These are phyloP conservation scores for Cephalopholis sonnerati DNA, from an alignment of 2,113 vertebrate genomes.

Conservation along the genomic window DNA sequence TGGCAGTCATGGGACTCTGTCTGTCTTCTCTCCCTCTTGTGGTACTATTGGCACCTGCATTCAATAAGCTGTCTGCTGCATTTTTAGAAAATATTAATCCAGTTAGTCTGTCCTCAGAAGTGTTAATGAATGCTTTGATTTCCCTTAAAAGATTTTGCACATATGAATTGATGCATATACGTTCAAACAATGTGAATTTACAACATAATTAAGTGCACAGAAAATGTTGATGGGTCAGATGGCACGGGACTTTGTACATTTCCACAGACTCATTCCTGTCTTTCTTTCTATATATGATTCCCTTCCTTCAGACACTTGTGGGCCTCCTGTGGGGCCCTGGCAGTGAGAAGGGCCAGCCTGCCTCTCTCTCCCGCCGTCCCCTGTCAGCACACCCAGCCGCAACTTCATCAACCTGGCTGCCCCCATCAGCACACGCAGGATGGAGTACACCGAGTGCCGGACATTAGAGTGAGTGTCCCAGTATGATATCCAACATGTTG, in stretches of 20 bases:
- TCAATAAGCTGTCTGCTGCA: neutral
- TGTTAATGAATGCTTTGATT: neutral
- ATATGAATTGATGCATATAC: neutral
- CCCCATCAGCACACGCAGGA: conserved; percentile 69
- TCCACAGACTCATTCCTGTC: neutral
- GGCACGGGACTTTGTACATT: neutral
- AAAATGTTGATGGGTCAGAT: too few species aligned
- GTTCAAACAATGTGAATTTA: neutral
- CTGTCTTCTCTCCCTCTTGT: neutral
- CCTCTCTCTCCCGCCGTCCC: neutral
- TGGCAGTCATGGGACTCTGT: neutral
- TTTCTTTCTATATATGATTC: neutral
- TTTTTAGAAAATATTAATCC: too few species aligned
- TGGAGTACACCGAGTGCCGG: conserved; percentile 82
- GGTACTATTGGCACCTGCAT: neutral
- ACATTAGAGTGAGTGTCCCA: conserved; percentile 70
- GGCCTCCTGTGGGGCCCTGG: conserved; percentile 63
- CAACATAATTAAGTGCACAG: neutral
- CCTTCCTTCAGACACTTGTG: conserved; percentile 61
- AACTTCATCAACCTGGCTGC: conserved; percentile 81
- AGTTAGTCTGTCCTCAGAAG: neutral
- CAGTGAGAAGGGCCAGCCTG: conserved; percentile 30
- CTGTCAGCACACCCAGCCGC: conserved; percentile 30
- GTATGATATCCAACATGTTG: neutral
- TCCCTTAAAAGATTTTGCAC: neutral